Evolutionary conservation across 2,113 vertebrate genomes (phyloP).

Genomic region (Vombatus ursinus): DNA sequence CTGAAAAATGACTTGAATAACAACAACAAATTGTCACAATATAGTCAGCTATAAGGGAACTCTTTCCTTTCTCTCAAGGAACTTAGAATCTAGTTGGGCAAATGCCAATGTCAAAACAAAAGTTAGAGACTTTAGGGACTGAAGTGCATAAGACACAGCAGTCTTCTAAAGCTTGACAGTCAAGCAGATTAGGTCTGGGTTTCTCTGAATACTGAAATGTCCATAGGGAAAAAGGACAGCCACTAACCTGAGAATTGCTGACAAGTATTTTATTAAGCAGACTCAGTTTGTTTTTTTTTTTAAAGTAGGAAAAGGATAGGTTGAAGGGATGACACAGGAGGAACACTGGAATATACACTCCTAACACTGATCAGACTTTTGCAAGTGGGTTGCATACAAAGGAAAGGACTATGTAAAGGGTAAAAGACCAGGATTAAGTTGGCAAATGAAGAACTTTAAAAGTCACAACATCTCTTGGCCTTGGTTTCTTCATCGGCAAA

Average conservation of each 20-base stretch:
- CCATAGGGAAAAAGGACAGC: not conserved
- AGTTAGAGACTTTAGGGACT: not conserved
- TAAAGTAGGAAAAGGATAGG: not conserved
- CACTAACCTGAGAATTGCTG: not conserved
- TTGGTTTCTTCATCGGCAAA: not conserved
- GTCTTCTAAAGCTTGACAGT: not conserved
- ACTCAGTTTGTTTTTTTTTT: not conserved
- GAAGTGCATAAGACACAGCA: not conserved
- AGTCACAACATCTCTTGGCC: not conserved
- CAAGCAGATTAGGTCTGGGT: not conserved
- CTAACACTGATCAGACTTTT: not conserved
- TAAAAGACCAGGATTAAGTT: not conserved
- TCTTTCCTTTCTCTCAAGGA: not conserved
- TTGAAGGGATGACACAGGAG: not conserved
- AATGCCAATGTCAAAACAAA: not conserved
- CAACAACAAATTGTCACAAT: not conserved
- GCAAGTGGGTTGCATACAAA: not conserved
- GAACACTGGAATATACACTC: not conserved
- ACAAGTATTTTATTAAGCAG: not conserved
- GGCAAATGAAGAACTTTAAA: not conserved
- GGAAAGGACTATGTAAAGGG: not conserved
- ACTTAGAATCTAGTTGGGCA: not conserved
- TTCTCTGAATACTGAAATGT: not conserved
- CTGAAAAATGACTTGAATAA: not conserved
- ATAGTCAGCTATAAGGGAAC: not conserved